Conservation (phyloP, 2,113 vertebrate genomes). For the Caloenas nicobarica region DNA sequence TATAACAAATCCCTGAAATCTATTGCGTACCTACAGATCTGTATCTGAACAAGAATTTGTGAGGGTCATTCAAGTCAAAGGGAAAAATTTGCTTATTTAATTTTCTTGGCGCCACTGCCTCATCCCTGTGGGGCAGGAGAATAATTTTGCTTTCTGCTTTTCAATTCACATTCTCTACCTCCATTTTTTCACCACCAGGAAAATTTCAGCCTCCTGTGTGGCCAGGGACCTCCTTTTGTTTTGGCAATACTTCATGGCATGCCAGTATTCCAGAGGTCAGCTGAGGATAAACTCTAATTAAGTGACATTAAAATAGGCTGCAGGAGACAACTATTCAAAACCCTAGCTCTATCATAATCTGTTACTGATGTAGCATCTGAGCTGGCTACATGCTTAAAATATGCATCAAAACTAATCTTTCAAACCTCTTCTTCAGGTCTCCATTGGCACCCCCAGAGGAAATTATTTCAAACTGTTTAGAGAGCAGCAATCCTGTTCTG, state of each 20-base stretch:
- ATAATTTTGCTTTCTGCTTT: neutral
- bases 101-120: neutral
- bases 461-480: constrained; percentile 1
- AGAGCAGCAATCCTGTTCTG: constrained; percentile 3
- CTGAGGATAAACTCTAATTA: constrained; percentile 17
- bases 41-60: neutral
- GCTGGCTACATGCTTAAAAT: constrained; percentile 20
- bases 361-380: neutral
- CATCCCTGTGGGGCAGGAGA: neutral
- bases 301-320: neutral
- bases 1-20: neutral
- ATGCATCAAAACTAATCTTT: neutral
- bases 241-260: neutral
- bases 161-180: neutral
- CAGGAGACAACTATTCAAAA: neutral
- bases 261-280: constrained; percentile 17
- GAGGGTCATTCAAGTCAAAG: neutral
- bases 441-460: neutral
- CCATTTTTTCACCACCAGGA: neutral
- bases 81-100: neutral
- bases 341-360: constrained; percentile 20
- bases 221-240: neutral
- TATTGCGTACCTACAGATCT: neutral
- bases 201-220: neutral
- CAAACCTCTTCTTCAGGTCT: constrained; percentile 10